A percentile compares a stretch with the other conserved stretches of the same genome.
phyloP scores from a whole-genome alignment of 1,140 invertebrate genomes.

The Atta texana region DNA sequence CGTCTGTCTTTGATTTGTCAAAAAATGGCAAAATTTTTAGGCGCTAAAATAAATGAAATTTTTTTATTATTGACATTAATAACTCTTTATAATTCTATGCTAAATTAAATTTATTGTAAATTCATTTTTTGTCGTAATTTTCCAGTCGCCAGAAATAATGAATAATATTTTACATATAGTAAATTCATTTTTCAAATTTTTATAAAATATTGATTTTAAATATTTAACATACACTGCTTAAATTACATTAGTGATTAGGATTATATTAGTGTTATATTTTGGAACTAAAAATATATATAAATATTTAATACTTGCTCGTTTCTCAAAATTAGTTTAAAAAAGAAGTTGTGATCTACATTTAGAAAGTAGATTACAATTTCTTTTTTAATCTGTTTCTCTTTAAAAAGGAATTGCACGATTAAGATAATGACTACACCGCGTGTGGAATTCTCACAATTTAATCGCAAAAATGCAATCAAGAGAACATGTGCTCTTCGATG shows the following conservation, averaged over 20 bases:
- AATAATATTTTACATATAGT: not conserved
- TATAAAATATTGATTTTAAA: not conserved
- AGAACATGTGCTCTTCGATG: not conserved
- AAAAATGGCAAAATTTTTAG: not conserved
- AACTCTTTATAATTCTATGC: not conserved
- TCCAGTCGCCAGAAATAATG: not conserved
- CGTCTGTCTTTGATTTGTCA: not conserved
- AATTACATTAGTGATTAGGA: not conserved
- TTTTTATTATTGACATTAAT: not conserved
- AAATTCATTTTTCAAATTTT: not conserved
- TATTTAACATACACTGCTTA: not conserved
- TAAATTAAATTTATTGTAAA: constrained; percentile 2
- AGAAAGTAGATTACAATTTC: too few relatives aligned
- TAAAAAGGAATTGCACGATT: constrained; percentile 6
- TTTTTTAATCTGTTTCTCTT: not conserved
- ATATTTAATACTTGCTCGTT: not conserved
- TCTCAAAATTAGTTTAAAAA: not conserved
- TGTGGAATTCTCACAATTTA: not conserved
- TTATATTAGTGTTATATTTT: not conserved
- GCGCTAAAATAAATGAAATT: not conserved
- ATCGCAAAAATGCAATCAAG: not conserved
- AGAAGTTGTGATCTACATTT: too few relatives aligned
- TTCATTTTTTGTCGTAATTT: not conserved
- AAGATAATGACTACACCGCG: not conserved
- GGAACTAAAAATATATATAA: not conserved